Evolutionary conservation across 2,113 vertebrate genomes (phyloP).

Genomic region (Bubo bubo): DNA sequence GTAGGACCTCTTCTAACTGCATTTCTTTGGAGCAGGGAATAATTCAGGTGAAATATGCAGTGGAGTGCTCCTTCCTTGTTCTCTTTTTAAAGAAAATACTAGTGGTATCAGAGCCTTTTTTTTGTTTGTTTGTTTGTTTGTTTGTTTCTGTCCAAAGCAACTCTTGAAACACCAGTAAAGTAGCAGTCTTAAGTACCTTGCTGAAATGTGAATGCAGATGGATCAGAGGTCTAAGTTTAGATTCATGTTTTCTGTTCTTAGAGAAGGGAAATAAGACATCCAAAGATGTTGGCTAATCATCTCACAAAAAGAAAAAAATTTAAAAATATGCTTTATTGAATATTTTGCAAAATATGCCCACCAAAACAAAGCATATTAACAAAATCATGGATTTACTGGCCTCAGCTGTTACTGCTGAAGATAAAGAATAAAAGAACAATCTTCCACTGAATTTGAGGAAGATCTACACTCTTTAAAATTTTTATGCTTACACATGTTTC

Average conservation of each 20-base stretch:
- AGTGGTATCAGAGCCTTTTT: not conserved
- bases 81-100: not conserved
- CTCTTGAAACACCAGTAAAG: not conserved
- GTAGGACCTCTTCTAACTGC: not conserved
- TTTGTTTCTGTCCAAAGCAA: not conserved
- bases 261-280: not conserved
- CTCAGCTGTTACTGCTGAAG: not conserved
- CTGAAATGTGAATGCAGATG: not conserved
- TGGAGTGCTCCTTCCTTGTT: not conserved
- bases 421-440: not conserved
- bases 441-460: not conserved
- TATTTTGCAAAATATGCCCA: not conserved
- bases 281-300: not conserved
- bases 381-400: not conserved
- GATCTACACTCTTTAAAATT: not conserved
- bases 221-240: not conserved
- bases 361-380: not conserved
- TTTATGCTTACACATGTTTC: slow-evolving; percentile 31
- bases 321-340: not conserved
- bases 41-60: not conserved
- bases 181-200: not conserved
- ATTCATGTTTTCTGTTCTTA: not conserved
- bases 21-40: not conserved
- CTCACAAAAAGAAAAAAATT: not conserved
- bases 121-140: not conserved